Conservation (phyloP, 2,888 invertebrate species). For the Strigamia transsilvanica region DNA sequence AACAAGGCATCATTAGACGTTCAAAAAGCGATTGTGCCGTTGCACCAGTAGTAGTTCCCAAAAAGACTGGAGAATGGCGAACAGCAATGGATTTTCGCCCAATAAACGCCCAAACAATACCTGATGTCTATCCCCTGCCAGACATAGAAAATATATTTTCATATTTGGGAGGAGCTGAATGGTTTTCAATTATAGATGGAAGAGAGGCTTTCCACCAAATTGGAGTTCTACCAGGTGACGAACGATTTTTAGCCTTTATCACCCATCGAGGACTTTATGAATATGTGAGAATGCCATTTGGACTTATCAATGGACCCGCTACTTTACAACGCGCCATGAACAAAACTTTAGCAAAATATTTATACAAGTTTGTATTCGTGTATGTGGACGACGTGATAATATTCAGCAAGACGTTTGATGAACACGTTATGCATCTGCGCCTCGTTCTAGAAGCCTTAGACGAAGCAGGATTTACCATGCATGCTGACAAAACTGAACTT, state of each 20-base stretch:
- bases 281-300: background rate
- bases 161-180: background rate
- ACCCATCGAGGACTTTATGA: background rate
- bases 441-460: background rate
- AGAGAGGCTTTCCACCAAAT: background rate
- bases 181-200: background rate
- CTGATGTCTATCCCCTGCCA: background rate
- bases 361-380: background rate
- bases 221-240: background rate
- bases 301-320: background rate
- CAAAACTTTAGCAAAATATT: background rate
- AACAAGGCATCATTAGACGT: no score
- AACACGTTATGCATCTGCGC: background rate
- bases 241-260: background rate
- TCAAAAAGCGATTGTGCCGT: no score
- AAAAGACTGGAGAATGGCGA: no score
- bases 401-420: background rate
- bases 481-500: background rate
- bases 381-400: background rate
- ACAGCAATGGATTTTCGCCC: no score
- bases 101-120: background rate
- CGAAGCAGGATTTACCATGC: background rate
- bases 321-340: background rate
- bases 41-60: no score
- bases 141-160: background rate